phyloP scores from a whole-genome alignment of 2,888 invertebrate species.

The Morpho deidamia region DNA sequence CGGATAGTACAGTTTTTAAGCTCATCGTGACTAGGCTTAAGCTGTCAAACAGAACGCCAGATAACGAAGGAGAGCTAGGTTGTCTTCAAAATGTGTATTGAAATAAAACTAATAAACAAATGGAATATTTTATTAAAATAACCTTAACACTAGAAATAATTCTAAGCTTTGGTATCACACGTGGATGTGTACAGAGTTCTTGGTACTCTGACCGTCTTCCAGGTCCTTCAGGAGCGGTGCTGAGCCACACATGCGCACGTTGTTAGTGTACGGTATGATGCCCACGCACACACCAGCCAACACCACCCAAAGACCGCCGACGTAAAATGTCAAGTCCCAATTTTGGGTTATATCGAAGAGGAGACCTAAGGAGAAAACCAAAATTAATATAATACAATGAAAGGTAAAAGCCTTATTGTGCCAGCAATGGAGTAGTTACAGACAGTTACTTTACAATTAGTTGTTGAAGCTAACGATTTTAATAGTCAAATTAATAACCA shows the following conservation, averaged over 20 bases:
- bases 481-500: too few relatives aligned
- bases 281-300: conserved; percentile 54
- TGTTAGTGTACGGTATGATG: conserved; percentile 55
- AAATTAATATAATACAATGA: background rate
- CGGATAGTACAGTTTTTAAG: too few relatives aligned
- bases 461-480: too few relatives aligned
- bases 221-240: conserved; percentile 50
- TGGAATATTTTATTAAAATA: conserved; percentile 1
- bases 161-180: conserved; percentile 17
- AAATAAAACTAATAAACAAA: background rate
- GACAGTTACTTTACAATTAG: too few relatives aligned
- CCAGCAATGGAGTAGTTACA: too few relatives aligned
- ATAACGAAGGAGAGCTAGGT: too few relatives aligned
- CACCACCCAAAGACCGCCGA: conserved; percentile 56
- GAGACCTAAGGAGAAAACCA: conserved; percentile 41
- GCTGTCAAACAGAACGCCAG: too few relatives aligned
- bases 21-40: too few relatives aligned
- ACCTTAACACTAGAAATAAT: background rate
- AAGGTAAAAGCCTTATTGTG: too few relatives aligned
- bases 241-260: conserved; percentile 51
- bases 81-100: background rate
- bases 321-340: conserved; percentile 66
- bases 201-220: conserved; percentile 32
- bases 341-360: conserved; percentile 52
- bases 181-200: conserved; percentile 18